Conservation (phyloP, 2,113 vertebrate species). For the Theropithecus gelada region DNA sequence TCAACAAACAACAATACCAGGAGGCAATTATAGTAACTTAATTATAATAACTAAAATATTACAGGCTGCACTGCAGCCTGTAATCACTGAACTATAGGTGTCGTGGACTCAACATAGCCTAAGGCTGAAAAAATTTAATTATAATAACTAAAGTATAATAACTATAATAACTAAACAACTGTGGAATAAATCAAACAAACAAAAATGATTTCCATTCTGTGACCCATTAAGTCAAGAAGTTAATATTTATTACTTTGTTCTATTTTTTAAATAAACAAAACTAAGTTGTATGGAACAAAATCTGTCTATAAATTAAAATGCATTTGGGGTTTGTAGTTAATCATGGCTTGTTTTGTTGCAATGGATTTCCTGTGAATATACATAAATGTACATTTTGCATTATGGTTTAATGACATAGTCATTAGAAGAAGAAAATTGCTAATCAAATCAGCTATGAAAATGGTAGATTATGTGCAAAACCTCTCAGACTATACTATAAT, state of each 20-base stretch:
- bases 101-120: no score
- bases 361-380: conserved; percentile 76
- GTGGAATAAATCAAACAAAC: not conserved
- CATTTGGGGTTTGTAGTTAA: conserved; percentile 65
- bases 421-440: conserved; percentile 80
- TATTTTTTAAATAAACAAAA: conserved; percentile 48
- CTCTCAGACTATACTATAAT: conserved; percentile 52
- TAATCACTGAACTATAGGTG: no score
- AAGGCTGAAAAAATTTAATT: no score
- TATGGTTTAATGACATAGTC: conserved; percentile 81
- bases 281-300: conserved; percentile 46
- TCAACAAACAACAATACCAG: not conserved
- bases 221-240: conserved; percentile 22
- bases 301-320: conserved; percentile 54
- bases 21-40: conserved; percentile 33
- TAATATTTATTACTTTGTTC: conserved; percentile 21
- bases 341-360: conserved; percentile 75
- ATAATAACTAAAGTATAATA: no score
- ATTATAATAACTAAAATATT: conserved; percentile 14
- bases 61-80: no score
- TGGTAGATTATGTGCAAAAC: conserved; percentile 72
- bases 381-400: conserved; percentile 78
- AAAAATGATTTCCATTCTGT: not conserved
- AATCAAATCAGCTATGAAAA: conserved; percentile 78
- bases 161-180: not conserved